Evolutionary conservation across 2,888 invertebrate genomes (phyloP).

Genomic region (Girardia tigrina): DNA sequence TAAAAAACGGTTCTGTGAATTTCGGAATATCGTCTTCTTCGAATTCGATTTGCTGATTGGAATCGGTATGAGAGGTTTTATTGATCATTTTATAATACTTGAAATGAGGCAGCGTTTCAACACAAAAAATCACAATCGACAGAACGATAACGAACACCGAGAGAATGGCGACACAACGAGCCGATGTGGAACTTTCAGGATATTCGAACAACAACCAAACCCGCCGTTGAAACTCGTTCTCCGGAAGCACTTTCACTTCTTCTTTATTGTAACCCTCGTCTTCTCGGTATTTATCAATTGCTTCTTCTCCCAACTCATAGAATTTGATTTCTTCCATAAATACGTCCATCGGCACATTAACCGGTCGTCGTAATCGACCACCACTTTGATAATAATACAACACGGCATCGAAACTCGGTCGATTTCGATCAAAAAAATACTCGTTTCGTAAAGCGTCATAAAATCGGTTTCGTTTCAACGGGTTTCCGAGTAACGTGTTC

Average conservation of each 20-base stretch:
- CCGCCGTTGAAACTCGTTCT: slow-evolving; percentile 88
- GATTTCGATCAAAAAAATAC: slow-evolving; percentile 97
- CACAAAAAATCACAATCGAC: slow-evolving; percentile 97
- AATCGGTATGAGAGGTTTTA: slow-evolving; percentile 30
- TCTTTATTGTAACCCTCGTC: slow-evolving; percentile 98
- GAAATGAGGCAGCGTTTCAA: slow-evolving; percentile 96
- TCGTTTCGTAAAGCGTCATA: slow-evolving; percentile 94
- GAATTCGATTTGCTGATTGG: neutral
- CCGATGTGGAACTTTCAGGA: slow-evolving; percentile 95
- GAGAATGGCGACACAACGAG: slow-evolving; percentile 93
- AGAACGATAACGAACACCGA: slow-evolving; percentile 94
- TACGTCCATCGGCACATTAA: slow-evolving; percentile 88
- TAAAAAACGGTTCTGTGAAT: slow-evolving; percentile 64
- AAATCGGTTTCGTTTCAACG: slow-evolving; percentile 67
- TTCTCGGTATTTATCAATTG: slow-evolving; percentile 56
- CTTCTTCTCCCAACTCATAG: slow-evolving; percentile 93
- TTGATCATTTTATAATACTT: slow-evolving; percentile 71
- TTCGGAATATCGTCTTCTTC: slow-evolving; percentile 38
- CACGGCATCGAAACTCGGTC: slow-evolving; percentile 97
- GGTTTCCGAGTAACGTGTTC: slow-evolving; percentile 84
- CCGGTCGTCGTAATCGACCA: slow-evolving; percentile 84
- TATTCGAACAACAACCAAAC: slow-evolving; percentile 98
- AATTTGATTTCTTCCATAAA: slow-evolving; percentile 99
- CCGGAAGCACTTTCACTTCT: slow-evolving; percentile 90
- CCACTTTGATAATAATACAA: slow-evolving; percentile 87